Percentiles rank a stretch among this genome's conserved stretches.
Evolutionary conservation across 2,888 invertebrate species (phyloP).

Genomic region (Drosophila emarginata): DNA sequence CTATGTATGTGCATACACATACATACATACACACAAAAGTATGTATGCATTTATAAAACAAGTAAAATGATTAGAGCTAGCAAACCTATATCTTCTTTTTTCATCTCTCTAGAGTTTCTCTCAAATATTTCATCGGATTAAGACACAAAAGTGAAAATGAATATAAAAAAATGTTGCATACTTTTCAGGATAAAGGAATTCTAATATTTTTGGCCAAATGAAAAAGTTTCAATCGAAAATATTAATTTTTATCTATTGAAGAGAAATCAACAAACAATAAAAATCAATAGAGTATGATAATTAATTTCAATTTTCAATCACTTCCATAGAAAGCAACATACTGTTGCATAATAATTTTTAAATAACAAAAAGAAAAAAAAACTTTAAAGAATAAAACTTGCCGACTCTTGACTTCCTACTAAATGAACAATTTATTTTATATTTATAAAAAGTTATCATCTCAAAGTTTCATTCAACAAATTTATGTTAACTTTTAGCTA

Average conservation of each 20-base stretch:
- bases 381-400: neutral
- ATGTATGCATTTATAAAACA: neutral
- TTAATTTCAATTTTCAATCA: too few relatives aligned
- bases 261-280: too few relatives aligned
- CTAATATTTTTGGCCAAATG: neutral
- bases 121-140: neutral
- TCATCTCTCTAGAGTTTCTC: neutral
- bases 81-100: neutral
- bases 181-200: neutral
- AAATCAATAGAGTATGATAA: too few relatives aligned
- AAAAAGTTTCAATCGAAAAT: too few relatives aligned
- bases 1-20: neutral
- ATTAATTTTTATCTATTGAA: too few relatives aligned
- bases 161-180: neutral
- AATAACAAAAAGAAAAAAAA: neutral
- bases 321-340: too few relatives aligned
- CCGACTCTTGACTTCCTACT: neutral
- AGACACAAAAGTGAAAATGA: neutral
- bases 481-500: constrained; percentile 6
- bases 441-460: neutral
- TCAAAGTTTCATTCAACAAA: neutral
- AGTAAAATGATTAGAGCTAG: neutral
- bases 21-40: too few relatives aligned
- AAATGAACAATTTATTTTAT: constrained; percentile 6
- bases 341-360: too few relatives aligned